phyloP scores from a whole-genome alignment of 1,140 invertebrate genomes.

The Heliconius congener region DNA sequence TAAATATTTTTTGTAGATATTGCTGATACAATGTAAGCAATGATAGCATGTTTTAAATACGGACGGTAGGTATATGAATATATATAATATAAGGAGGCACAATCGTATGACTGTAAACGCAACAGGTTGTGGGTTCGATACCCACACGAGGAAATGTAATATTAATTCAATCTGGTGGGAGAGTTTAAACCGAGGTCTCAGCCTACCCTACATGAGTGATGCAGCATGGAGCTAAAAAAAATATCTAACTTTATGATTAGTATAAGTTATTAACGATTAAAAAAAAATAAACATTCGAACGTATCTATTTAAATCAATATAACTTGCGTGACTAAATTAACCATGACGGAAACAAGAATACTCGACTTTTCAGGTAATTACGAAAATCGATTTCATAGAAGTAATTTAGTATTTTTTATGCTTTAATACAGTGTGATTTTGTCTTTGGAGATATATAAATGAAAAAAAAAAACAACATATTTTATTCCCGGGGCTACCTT shows the following conservation, averaged over 20 bases:
- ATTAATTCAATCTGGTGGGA: too few species aligned
- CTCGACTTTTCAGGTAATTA: neutral
- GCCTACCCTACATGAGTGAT: too few species aligned
- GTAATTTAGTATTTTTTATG: neutral
- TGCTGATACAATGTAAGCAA: constrained; percentile 21
- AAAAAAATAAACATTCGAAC: neutral
- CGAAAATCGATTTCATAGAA: neutral
- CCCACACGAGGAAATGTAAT: too few species aligned
- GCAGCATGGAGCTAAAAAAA: too few species aligned
- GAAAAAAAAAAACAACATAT: neutral
- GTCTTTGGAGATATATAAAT: neutral
- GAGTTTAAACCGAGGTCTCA: too few species aligned
- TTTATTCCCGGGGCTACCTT: constrained; percentile 48
- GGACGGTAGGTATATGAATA: neutral
- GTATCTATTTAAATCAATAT: neutral
- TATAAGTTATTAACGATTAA: neutral
- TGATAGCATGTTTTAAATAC: neutral
- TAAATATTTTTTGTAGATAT: constrained; percentile 23
- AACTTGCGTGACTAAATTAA: constrained; percentile 7
- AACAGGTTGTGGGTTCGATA: too few species aligned
- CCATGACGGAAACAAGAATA: neutral
- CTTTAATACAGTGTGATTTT: neutral
- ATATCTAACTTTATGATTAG: neutral
- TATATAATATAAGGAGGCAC: too few species aligned
- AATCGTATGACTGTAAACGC: too few species aligned